Percentiles rank a stretch among this genome's conserved stretches.
These are phyloP conservation scores for Operophtera brumata DNA, from an alignment of 2,888 invertebrate genomes.

Conservation along the genomic window DNA sequence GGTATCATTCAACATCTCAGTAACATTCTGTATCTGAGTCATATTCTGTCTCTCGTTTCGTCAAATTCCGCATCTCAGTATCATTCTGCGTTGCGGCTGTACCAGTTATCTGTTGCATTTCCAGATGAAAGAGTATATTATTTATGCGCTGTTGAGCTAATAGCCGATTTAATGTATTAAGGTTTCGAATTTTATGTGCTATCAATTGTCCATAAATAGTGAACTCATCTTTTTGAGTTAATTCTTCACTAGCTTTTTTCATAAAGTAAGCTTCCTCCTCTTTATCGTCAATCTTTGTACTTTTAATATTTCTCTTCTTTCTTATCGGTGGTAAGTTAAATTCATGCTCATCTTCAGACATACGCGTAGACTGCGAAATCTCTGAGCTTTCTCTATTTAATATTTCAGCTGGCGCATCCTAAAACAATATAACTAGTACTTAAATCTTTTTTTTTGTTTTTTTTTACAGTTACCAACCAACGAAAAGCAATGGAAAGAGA, in stretches of 20 bases:
- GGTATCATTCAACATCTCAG: too few species aligned
- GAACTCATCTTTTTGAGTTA: slow-evolving; percentile 24
- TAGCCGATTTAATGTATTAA: slow-evolving; percentile 19
- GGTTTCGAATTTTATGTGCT: slow-evolving; percentile 27
- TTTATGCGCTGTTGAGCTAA: slow-evolving; percentile 25
- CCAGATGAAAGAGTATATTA: slow-evolving; percentile 4
- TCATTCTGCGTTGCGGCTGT: too few species aligned
- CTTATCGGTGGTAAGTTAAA: slow-evolving; percentile 20
- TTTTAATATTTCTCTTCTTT: slow-evolving; percentile 21
- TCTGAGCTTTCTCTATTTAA: slow-evolving; percentile 1
- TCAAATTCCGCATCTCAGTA: too few species aligned
- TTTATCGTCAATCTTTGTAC: slow-evolving; percentile 16
- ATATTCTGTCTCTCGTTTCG: too few species aligned
- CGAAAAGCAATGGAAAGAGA: slow-evolving; percentile 6
- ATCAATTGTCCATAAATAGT: slow-evolving; percentile 25
- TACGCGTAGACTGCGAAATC: slow-evolving; percentile 9
- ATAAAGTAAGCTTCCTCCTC: slow-evolving; percentile 16
- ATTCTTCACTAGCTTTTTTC: slow-evolving; percentile 16
- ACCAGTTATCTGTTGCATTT: background rate
- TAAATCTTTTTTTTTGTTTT: background rate
- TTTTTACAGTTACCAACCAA: background rate
- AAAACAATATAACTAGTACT: slow-evolving; percentile 1
- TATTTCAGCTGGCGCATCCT: slow-evolving; percentile 5
- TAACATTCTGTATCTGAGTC: too few species aligned
- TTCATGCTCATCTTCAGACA: slow-evolving; percentile 20